Percentiles rank a stretch among this genome's conserved stretches.
Evolutionary conservation across 2,797 vertebrate genomes (phyloP).

Genomic region (Syndactyla subalaris): DNA sequence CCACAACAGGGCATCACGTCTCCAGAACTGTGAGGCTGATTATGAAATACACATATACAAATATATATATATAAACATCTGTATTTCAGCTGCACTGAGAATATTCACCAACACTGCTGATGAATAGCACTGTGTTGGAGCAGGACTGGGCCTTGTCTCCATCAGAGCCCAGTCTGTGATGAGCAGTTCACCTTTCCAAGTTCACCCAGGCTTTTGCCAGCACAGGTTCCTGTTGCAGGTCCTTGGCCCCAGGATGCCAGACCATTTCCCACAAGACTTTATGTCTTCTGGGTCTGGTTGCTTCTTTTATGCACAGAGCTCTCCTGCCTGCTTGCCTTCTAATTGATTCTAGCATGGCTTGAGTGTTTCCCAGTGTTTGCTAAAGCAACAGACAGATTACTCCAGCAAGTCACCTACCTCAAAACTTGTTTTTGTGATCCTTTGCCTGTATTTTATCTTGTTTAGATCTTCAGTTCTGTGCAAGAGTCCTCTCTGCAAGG

Average conservation of each 20-base stretch:
- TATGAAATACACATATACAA: neutral
- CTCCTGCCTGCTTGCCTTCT: neutral
- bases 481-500: neutral
- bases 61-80: neutral
- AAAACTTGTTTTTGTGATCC: neutral
- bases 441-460: neutral
- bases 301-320: neutral
- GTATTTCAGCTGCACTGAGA: neutral
- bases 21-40: conserved; percentile 28
- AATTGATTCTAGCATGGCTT: neutral
- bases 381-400: neutral
- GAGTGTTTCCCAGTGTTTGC: neutral
- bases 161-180: neutral
- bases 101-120: neutral
- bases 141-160: neutral
- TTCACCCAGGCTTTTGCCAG: neutral
- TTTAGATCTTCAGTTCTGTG: neutral
- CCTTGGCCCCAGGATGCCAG: neutral
- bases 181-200: neutral
- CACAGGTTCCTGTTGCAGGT: neutral
- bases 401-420: neutral
- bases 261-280: neutral
- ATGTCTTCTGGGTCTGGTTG: neutral
- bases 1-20: conserved; percentile 38
- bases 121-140: neutral